Evolutionary conservation across 2,113 vertebrate species (phyloP).

Genomic region (Cephalopterus ornatus): DNA sequence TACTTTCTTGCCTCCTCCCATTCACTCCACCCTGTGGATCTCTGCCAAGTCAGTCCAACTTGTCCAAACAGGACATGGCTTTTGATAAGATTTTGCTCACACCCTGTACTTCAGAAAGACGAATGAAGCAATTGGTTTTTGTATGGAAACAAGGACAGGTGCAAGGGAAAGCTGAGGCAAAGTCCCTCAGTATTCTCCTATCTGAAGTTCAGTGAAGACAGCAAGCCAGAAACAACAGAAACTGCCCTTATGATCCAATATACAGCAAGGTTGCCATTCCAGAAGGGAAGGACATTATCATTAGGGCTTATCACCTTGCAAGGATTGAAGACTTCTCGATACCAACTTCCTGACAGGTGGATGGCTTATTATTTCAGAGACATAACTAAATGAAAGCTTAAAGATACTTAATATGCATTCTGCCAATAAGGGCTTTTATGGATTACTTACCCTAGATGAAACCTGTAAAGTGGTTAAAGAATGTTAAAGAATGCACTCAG

Average conservation of each 20-base stretch:
- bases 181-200: neutral
- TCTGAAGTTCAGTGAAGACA: neutral
- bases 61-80: conserved; percentile 82
- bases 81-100: conserved; percentile 79
- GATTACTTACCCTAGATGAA: neutral
- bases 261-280: neutral
- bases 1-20: conserved; percentile 78
- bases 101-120: conserved; percentile 75
- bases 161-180: conserved; percentile 66
- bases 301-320: neutral
- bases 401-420: neutral
- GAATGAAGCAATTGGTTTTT: conserved; percentile 73
- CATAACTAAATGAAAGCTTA: neutral
- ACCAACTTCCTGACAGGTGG: neutral
- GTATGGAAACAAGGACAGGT: conserved; percentile 77
- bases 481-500: neutral
- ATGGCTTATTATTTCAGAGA: conserved; percentile 13
- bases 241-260: neutral
- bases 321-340: neutral
- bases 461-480: neutral
- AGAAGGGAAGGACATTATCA: neutral
- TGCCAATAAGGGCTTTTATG: neutral
- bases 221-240: neutral
- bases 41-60: conserved; percentile 75
- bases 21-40: conserved; percentile 75